Base-by-base conservation (phyloP, 2,113 vertebrate species). In the Ochotona princeps region DNA sequence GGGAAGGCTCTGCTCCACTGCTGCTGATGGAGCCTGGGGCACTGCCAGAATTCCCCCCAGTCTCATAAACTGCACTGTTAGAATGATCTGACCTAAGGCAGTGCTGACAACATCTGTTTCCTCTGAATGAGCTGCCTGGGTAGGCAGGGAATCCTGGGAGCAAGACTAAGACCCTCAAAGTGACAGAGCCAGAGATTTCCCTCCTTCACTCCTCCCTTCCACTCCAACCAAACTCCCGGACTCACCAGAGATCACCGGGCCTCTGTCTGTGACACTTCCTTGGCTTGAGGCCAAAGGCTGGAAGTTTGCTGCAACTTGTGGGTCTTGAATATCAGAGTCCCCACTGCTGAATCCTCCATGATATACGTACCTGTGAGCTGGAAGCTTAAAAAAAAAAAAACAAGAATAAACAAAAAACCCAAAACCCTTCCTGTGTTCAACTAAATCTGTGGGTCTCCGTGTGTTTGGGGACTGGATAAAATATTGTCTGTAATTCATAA, bases 291-390 rank as follows among this genome's bases (percentile, higher is more conserved):
- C 28, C 23, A 65, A 30, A n/a, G 38, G 6, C 70, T 61, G 57
- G 7, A 57, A 38, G 11, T 0, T 3, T 79, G 63, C 75, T 8
- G 5, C 23, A n/a, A 6, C 1, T 2, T 73, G 54, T 6, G 11
- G 11, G 2, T 1, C 35, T 82, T n/a, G 69, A 75, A 2, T 18
- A 7, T 35, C 23, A 23, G 54, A 8, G 11, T 73, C 1, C 0
- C 57, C 54, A 9, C 13, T 8, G 66, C 32, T 54, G 69, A 38
- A 5, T 7, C 74, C 65, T 47, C 14, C 47, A 17, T 0, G 26
- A 44, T 18, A 5, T 49, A 20, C 0, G 1, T 2, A 26, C 8
- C 6, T 13, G 13, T 21, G 8, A 15, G 28, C 4, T 2, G n/a
- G 67, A 63, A 49, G 15, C 78, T 87, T 21, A 83, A 72, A 78